Percentiles rank a stretch among this genome's conserved stretches.
Evolutionary conservation across 2,113 vertebrate species (phyloP).

Genomic region (Mormyrus lacerda): DNA sequence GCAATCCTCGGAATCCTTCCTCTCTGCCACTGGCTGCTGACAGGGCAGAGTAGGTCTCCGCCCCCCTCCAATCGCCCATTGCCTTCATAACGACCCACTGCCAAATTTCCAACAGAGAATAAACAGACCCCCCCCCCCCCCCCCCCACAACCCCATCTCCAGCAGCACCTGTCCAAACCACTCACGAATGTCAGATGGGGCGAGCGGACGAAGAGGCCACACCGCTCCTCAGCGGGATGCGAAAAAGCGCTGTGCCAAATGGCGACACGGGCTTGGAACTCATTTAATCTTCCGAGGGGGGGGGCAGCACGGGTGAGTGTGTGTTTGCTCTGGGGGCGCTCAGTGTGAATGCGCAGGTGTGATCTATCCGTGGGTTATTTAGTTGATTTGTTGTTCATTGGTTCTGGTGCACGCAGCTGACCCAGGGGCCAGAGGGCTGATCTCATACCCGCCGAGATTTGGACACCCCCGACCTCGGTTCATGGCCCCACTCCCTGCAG

Average conservation of each 20-base stretch:
- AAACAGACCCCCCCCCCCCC: constrained; percentile 8
- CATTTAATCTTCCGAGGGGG: background rate
- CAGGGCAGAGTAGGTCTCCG: too few relatives aligned
- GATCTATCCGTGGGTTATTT: background rate
- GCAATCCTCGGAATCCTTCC: background rate
- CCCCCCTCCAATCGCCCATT: background rate
- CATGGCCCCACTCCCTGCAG: background rate
- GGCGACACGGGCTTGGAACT: background rate
- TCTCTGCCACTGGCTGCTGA: background rate
- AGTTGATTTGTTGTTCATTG: background rate
- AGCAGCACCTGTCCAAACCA: constrained; percentile 17
- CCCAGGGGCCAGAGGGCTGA: background rate
- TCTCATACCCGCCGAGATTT: background rate
- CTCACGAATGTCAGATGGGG: background rate
- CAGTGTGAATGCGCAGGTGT: background rate
- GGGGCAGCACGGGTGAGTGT: background rate
- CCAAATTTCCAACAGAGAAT: constrained; percentile 29
- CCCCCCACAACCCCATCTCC: background rate
- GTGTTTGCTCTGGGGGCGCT: background rate
- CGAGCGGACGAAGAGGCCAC: background rate
- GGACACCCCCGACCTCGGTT: background rate
- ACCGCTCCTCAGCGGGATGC: background rate
- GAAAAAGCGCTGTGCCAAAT: background rate
- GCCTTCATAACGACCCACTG: constrained; percentile 21
- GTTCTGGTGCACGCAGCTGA: background rate